A percentile compares a stretch with the other conserved stretches of the same genome.
phyloP scores from a whole-genome alignment of 2,888 invertebrate species.

The Hirtodrosophila duncani region DNA sequence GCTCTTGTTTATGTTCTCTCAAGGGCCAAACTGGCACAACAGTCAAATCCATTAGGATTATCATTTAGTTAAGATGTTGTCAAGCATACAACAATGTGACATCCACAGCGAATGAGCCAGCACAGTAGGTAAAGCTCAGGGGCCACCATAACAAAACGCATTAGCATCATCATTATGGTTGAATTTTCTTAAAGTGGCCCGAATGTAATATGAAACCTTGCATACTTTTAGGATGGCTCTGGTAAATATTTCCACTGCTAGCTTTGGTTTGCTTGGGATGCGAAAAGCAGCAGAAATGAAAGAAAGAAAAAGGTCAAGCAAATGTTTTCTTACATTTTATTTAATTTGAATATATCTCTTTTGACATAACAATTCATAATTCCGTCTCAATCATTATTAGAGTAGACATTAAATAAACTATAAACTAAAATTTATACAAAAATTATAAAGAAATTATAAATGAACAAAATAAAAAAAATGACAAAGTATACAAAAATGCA shows the following conservation, averaged over 20 bases:
- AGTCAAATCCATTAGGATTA: too few species aligned
- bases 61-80: too few species aligned
- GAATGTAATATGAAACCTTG: constrained; percentile 1
- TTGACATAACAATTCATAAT: constrained; percentile 68
- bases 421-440: constrained; percentile 62
- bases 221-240: constrained; percentile 5
- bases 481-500: constrained; percentile 57
- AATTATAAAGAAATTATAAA: constrained; percentile 46
- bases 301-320: not conserved
- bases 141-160: too few species aligned
- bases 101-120: too few species aligned
- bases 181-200: too few species aligned
- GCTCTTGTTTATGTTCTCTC: too few species aligned
- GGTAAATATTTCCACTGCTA: not conserved
- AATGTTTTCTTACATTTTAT: constrained; percentile 63
- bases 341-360: constrained; percentile 56
- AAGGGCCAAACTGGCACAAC: too few species aligned
- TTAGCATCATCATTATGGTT: too few species aligned
- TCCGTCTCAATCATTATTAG: constrained; percentile 66
- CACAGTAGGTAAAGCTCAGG: too few species aligned
- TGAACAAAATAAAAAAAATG: constrained; percentile 59
- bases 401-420: constrained; percentile 75
- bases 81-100: too few species aligned
- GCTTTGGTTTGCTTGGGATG: too few species aligned
- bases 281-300: not conserved